Percentiles rank a stretch among this genome's conserved stretches.
These are phyloP conservation scores for Aspidapion aeneum DNA, from an alignment of 2,888 invertebrate genomes.

Conservation along the genomic window DNA sequence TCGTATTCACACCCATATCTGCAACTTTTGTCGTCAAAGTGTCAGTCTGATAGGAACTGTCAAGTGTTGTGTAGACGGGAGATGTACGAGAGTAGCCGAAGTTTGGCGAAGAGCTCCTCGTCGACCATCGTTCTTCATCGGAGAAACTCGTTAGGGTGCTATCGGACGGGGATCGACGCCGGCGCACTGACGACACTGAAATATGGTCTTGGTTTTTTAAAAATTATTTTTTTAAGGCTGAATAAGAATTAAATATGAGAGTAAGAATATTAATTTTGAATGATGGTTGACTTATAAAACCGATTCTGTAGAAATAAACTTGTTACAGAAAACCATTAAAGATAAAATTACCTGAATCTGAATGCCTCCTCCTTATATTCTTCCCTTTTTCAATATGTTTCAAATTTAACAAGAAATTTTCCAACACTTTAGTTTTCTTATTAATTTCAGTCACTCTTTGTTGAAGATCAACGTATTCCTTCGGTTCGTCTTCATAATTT, in stretches of 20 bases:
- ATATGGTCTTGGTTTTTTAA: neutral
- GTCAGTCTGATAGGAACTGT: conserved; percentile 22
- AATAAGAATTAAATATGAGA: too few species aligned
- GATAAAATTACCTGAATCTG: conserved; percentile 16
- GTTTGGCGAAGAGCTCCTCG: conserved; percentile 23
- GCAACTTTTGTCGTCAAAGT: conserved; percentile 7
- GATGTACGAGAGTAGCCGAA: neutral
- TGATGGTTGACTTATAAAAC: too few species aligned
- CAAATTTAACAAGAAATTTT: conserved; percentile 30
- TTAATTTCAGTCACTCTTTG: conserved; percentile 24
- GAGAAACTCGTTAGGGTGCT: conserved; percentile 25
- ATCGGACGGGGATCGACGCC: neutral
- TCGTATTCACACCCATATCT: conserved; percentile 30
- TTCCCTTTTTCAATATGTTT: conserved; percentile 16
- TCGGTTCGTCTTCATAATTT: neutral
- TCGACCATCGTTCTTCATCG: conserved; percentile 32
- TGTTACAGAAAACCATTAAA: too few species aligned
- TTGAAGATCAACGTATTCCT: conserved; percentile 6
- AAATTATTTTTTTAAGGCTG: too few species aligned
- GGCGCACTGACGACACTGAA: neutral
- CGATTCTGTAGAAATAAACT: too few species aligned
- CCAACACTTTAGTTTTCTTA: conserved; percentile 27
- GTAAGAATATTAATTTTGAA: too few species aligned
- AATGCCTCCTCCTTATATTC: neutral
- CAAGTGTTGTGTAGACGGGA: conserved; percentile 26